Evolutionary conservation across 2,888 invertebrate genomes (phyloP), one percentile per base, ranked within the genome.

Genomic region (Psococerastis gibbosa): DNA sequence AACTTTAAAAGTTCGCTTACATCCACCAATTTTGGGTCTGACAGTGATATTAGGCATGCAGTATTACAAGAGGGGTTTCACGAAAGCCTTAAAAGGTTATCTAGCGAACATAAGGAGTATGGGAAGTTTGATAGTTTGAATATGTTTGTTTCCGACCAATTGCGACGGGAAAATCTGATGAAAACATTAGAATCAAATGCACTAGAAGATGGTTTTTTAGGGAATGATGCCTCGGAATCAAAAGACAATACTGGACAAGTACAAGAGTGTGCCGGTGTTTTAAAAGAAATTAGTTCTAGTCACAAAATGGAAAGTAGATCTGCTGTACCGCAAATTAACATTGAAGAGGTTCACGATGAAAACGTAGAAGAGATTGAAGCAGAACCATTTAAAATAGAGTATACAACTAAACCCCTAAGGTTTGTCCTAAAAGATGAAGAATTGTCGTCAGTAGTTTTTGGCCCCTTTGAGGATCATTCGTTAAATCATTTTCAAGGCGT

Each of bases 371-470:
- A 38, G 13, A 22, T 13, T 13, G 4, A n/a, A 3, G 38, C 5
- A 5, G 38, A 38, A 17, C 17, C 20, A 5, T 18, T 38, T 3
- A 22, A 18, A 16, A 5, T 38, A 3, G 13, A 17, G 4, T 17
- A 38, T 13, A 15, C 17, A 38, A 15, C 17, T 20, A 38, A 20
- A 18, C 5, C 18, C 11, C 22, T 16, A 13, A 38, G 22, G 22
- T 38, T 38, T 18, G 38, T 17, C 4, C 5, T 38, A 11, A 38
- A 38, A 18, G 38, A 38, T 5, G 38, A 38, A 5, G 33, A 33
- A n/a, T n/a, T n/a, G n/a, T n/a, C n/a, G n/a, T n/a, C n/a, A n/a
- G 70, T 72, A 3, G 69, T 71, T 9, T 51, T 72, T 32, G 71
- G 71, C 2, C 67, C 71, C 1, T 70, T 69, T 50, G 70, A 71